Conservation (phyloP, 2,797 vertebrate genomes). For the Oryzias dopingdopingensis region DNA sequence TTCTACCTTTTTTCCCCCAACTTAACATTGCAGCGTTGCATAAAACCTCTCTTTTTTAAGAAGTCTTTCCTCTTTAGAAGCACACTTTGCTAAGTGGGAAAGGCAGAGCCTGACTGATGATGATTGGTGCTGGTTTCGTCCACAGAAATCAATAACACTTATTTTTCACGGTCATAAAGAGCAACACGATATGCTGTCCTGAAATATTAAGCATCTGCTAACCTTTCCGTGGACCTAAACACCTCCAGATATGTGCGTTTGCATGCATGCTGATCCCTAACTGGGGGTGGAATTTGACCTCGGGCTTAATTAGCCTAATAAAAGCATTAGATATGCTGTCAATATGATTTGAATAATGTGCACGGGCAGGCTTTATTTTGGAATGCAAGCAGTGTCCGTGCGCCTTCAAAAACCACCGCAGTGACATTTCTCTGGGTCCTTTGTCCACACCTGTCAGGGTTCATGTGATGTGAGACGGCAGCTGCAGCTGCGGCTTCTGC, state of each 20-base stretch:
- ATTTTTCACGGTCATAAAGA: constrained; percentile 47
- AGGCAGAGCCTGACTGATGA: constrained; percentile 10
- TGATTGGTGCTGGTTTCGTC: constrained; percentile 21
- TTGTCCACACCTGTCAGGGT: constrained; percentile 79
- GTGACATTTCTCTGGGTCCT: constrained; percentile 75
- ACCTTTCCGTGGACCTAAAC: constrained; percentile 40
- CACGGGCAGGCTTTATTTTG: constrained; percentile 57
- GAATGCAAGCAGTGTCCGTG: constrained; percentile 54
- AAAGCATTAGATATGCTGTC: constrained; percentile 80
- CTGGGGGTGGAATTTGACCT: constrained; percentile 66
- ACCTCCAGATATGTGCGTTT: constrained; percentile 27
- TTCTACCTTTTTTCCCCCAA: too few species aligned
- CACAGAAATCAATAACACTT: constrained; percentile 50
- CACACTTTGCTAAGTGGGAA: constrained; percentile 5
- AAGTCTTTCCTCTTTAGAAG: constrained; percentile 8
- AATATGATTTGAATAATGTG: constrained; percentile 78
- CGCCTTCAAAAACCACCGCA: constrained; percentile 58
- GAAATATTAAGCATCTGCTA: constrained; percentile 50
- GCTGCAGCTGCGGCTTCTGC: constrained; percentile 65
- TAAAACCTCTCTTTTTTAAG: constrained; percentile 1
- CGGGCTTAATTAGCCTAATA: constrained; percentile 74
- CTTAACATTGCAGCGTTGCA: too few species aligned
- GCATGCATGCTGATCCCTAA: constrained; percentile 40
- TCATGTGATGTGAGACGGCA: constrained; percentile 54
- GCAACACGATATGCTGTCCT: constrained; percentile 59